Percentiles rank a stretch among this genome's conserved stretches.
Conservation (phyloP, 2,797 vertebrate species). For the Scleropages formosus region DNA sequence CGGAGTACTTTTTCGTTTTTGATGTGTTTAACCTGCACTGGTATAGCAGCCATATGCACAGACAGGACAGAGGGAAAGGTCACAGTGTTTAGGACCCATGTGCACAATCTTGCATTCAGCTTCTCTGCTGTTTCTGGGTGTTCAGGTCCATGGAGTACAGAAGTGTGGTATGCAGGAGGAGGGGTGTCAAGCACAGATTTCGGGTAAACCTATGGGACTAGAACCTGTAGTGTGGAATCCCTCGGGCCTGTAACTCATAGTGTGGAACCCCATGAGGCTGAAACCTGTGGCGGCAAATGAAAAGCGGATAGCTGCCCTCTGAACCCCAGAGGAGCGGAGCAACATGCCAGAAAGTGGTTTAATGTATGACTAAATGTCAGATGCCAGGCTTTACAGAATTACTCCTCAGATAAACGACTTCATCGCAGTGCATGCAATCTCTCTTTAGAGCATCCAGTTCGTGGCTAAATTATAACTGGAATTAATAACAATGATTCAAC, state of each 20-base stretch:
- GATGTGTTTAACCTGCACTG: not conserved
- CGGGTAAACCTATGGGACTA: too few relatives aligned
- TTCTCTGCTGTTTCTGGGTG: too few relatives aligned
- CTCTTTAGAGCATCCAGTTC: conserved; percentile 78
- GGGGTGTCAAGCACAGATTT: too few relatives aligned
- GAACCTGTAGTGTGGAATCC: conserved; percentile 12
- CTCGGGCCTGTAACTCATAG: not conserved
- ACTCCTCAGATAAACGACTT: conserved; percentile 87
- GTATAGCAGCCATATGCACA: not conserved
- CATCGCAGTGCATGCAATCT: conserved; percentile 77
- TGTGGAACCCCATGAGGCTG: not conserved
- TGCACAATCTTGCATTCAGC: too few relatives aligned
- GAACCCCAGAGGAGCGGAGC: conserved; percentile 68
- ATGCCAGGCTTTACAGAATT: conserved; percentile 74
- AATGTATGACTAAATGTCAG: conserved; percentile 83
- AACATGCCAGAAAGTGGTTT: conserved; percentile 78
- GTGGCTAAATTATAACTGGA: conserved; percentile 72
- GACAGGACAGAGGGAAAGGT: not conserved
- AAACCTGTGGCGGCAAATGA: conserved; percentile 19
- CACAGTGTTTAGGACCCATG: too few relatives aligned
- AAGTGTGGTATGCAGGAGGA: too few relatives aligned
- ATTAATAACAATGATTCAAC: conserved; percentile 69
- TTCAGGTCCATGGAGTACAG: not conserved
- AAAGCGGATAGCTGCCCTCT: conserved; percentile 61
- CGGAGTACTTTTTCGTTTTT: conserved; percentile 1